phyloP scores from a whole-genome alignment of 1,140 invertebrate genomes.

The Trichonephila inaurata region DNA sequence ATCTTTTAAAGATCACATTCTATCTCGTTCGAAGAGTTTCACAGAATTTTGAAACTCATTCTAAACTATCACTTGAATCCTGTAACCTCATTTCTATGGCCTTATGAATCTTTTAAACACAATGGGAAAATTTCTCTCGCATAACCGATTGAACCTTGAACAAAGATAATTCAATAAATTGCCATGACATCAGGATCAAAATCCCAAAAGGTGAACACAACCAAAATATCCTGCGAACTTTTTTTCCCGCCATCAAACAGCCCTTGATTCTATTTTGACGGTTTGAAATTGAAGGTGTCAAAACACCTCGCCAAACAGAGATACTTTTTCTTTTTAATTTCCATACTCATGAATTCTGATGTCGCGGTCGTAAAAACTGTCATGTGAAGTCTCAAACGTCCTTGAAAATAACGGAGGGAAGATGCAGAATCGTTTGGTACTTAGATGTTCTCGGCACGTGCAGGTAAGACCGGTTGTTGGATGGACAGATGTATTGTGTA shows the following conservation, averaged over 20 bases:
- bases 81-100: too few species aligned
- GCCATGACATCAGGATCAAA: too few species aligned
- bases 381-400: not conserved
- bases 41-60: too few species aligned
- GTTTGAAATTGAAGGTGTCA: not conserved
- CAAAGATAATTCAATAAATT: too few species aligned
- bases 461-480: not conserved
- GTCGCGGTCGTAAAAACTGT: not conserved
- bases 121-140: too few species aligned
- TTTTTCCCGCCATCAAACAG: not conserved
- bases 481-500: not conserved
- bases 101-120: too few species aligned
- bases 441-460: not conserved
- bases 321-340: not conserved
- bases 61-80: too few species aligned
- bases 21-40: too few species aligned
- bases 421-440: not conserved
- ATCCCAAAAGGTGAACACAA: not conserved
- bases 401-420: constrained; percentile 17
- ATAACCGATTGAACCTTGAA: too few species aligned
- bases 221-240: not conserved
- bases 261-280: not conserved
- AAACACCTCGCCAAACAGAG: not conserved
- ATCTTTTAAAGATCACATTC: too few species aligned
- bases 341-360: not conserved